Evolutionary conservation across 2,113 vertebrate genomes (phyloP).

Genomic region (Halichoeres trimaculatus): DNA sequence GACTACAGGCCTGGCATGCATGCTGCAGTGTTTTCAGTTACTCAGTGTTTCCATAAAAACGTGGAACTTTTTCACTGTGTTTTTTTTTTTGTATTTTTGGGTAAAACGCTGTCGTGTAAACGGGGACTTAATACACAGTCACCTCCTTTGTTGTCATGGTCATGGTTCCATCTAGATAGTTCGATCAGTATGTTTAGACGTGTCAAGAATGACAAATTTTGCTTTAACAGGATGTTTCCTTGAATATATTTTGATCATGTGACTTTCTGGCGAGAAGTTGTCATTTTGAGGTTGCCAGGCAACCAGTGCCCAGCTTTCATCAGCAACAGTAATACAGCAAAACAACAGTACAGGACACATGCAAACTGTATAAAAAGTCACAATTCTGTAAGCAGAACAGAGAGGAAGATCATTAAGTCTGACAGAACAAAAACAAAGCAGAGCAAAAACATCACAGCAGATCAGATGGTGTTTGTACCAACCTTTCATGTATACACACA

Average conservation of each 20-base stretch:
- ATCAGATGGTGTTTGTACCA: slow-evolving; percentile 45
- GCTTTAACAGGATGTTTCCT: background rate
- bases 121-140: too few relatives aligned
- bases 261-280: background rate
- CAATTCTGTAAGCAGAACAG: background rate
- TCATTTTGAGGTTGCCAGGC: background rate
- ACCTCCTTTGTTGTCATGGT: background rate
- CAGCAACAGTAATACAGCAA: too few relatives aligned
- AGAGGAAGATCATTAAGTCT: slow-evolving; percentile 2
- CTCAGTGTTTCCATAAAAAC: too few relatives aligned
- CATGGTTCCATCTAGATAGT: background rate
- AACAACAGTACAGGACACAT: background rate
- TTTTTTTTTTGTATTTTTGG: too few relatives aligned
- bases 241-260: background rate
- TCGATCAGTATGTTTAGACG: background rate
- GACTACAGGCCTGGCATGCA: too few relatives aligned
- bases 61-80: too few relatives aligned
- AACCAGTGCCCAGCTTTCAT: background rate
- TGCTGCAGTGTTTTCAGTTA: too few relatives aligned
- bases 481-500: slow-evolving; percentile 2
- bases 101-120: too few relatives aligned
- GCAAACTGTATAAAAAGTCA: background rate
- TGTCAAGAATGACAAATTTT: background rate
- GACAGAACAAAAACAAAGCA: background rate
- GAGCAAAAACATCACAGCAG: background rate